Evolutionary conservation across 2,888 invertebrate species (phyloP).

Genomic region (Tetheella fluctuosa): DNA sequence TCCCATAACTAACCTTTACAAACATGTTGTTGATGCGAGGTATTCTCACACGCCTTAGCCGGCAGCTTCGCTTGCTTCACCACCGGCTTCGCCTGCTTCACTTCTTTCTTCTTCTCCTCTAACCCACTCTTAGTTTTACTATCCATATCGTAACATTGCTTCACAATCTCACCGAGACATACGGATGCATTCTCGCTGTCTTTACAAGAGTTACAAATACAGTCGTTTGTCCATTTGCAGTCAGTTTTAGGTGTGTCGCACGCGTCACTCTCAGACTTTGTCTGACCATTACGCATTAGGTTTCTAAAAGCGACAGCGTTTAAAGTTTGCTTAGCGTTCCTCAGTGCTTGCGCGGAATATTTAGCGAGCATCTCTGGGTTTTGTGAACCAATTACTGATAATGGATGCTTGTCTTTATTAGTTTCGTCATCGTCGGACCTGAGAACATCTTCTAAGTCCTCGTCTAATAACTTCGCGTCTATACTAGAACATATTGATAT

Average conservation of each 20-base stretch:
- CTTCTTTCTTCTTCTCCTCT: constrained; percentile 50
- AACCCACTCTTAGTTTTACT: constrained; percentile 44
- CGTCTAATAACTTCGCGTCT: constrained; percentile 67
- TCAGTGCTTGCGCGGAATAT: constrained; percentile 71
- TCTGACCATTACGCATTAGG: constrained; percentile 63
- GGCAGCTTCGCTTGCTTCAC: constrained; percentile 53
- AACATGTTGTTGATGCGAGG: constrained; percentile 71
- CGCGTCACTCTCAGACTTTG: constrained; percentile 67
- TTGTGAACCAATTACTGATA: constrained; percentile 51
- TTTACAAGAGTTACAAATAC: constrained; percentile 64
- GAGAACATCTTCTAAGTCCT: constrained; percentile 58
- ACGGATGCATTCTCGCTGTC: constrained; percentile 46
- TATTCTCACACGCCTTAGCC: constrained; percentile 70
- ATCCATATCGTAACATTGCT: constrained; percentile 58
- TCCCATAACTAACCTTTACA: constrained; percentile 73
- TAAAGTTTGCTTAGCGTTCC: constrained; percentile 70
- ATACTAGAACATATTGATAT: constrained; percentile 72
- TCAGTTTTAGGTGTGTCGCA: constrained; percentile 71
- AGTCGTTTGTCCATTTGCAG: constrained; percentile 77
- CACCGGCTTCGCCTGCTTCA: constrained; percentile 49
- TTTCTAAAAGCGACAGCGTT: constrained; percentile 73
- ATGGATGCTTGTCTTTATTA: constrained; percentile 36
- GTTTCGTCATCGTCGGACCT: constrained; percentile 44
- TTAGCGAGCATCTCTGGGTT: constrained; percentile 70
- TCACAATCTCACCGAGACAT: constrained; percentile 60